A percentile compares a stretch with the other conserved stretches of the same genome.
These are phyloP conservation scores for Erinaceus europaeus DNA, from an alignment of 2,113 vertebrate species.

Conservation along the genomic window DNA sequence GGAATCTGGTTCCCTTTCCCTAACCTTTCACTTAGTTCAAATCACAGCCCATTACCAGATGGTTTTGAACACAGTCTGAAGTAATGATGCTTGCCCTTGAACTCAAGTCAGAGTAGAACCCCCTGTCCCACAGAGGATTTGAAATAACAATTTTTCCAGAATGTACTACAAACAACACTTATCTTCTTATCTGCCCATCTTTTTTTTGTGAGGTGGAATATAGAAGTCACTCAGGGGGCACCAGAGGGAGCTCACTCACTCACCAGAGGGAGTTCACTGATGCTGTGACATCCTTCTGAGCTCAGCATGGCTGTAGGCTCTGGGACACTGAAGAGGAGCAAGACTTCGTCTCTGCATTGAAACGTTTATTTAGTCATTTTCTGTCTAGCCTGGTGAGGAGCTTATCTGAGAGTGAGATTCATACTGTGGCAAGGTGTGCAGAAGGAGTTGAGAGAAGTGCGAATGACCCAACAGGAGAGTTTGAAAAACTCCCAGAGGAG, in stretches of 20 bases:
- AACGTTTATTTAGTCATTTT: background rate
- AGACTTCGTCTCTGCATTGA: background rate
- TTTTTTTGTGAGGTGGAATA: slow-evolving; percentile 1
- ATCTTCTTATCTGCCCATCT: background rate
- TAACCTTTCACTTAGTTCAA: slow-evolving; percentile 37
- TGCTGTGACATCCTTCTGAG: background rate
- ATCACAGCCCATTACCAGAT: slow-evolving; percentile 16
- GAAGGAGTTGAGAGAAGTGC: background rate
- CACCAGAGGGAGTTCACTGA: background rate
- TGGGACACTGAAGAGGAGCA: background rate
- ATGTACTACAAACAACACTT: background rate
- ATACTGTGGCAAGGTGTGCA: background rate
- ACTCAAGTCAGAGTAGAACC: background rate
- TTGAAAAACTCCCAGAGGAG: background rate
- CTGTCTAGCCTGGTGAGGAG: background rate
- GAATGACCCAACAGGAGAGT: background rate
- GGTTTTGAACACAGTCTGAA: slow-evolving; percentile 23
- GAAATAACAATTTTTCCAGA: background rate
- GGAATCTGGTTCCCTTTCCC: slow-evolving; percentile 27
- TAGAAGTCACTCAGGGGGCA: background rate
- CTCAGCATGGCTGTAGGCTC: background rate
- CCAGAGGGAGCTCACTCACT: background rate
- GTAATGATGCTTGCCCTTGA: background rate
- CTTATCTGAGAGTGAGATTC: background rate
- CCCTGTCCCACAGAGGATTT: background rate